These are phyloP conservation scores for Pemphigus obesinymphae DNA, from an alignment of 1,140 invertebrate genomes.

Conservation along the genomic window DNA sequence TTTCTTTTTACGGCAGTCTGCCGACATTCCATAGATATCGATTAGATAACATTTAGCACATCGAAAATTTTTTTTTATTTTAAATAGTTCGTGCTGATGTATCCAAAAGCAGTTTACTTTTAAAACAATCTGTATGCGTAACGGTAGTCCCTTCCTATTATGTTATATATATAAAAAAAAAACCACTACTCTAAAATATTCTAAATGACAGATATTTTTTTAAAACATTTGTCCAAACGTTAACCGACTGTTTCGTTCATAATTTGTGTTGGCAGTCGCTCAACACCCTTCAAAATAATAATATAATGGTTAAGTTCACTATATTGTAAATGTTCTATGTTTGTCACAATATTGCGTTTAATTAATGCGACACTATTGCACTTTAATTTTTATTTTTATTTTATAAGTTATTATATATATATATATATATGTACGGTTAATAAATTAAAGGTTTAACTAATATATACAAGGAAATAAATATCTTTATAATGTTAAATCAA, in stretches of 20 bases:
- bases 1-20: slow-evolving; percentile 1
- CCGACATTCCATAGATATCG: slow-evolving; percentile 22
- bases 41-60: not conserved
- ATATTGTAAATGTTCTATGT: not conserved
- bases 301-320: not conserved
- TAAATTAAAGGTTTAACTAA: too few relatives aligned
- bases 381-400: too few relatives aligned
- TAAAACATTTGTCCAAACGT: not conserved
- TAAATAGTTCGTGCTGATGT: not conserved
- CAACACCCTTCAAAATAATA: not conserved
- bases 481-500: too few relatives aligned
- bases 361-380: too few relatives aligned
- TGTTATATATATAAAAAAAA: not conserved
- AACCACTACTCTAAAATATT: not conserved
- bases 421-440: too few relatives aligned
- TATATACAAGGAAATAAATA: too few relatives aligned
- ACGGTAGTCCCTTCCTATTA: not conserved
- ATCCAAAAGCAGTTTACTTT: not conserved
- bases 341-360: too few relatives aligned
- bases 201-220: not conserved
- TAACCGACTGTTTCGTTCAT: not conserved
- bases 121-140: not conserved
- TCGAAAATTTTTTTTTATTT: not conserved
- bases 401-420: too few relatives aligned
- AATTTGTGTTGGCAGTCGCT: not conserved